Evolutionary conservation across 2,113 vertebrate genomes (phyloP).

Genomic region (Hypomesus transpacificus): DNA sequence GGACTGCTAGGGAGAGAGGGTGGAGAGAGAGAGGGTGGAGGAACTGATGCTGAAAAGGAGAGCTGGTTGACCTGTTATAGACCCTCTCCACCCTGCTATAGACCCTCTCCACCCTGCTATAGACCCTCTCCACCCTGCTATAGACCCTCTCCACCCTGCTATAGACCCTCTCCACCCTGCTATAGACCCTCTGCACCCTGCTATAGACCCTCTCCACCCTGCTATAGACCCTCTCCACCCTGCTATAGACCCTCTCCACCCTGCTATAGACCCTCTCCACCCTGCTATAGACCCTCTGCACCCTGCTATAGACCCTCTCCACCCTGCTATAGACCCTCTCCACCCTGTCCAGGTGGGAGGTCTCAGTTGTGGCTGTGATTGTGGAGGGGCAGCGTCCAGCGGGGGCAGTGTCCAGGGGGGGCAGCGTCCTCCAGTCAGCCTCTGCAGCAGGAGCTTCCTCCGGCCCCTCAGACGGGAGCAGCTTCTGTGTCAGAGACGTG

Average conservation of each 20-base stretch:
- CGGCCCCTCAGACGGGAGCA: constrained; percentile 28
- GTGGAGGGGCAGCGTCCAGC: constrained; percentile 33
- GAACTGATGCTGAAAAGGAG: no score
- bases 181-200: neutral
- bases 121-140: neutral
- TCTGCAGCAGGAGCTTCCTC: neutral
- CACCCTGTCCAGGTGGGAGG: neutral
- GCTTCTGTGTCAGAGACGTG: constrained; percentile 57
- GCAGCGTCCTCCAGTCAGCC: constrained; percentile 47
- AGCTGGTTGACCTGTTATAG: no score
- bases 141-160: neutral
- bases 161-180: neutral
- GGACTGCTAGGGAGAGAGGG: neutral
- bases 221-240: neutral
- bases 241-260: neutral
- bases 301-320: neutral
- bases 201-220: neutral
- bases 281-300: neutral
- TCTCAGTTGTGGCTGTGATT: neutral
- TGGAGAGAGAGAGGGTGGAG: neutral
- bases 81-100: no score
- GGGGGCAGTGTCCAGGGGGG: constrained; percentile 12
- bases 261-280: neutral
- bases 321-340: neutral
- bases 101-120: neutral